phyloP scores from a whole-genome alignment of 1,140 invertebrate genomes.

The Caenorhabditis brenneri region DNA sequence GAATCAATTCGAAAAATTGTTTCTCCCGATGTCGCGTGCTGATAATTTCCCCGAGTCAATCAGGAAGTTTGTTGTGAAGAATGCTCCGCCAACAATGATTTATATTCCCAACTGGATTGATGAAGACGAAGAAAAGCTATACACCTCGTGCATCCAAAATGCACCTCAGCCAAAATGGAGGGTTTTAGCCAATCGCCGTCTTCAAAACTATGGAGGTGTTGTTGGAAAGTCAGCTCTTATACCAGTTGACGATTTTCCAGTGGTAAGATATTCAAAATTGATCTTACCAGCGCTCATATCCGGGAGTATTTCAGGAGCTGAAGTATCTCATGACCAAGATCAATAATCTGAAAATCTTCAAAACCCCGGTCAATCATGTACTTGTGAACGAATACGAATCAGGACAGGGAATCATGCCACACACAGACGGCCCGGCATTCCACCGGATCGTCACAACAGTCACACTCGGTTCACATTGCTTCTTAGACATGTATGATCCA shows the following conservation, averaged over 20 bases:
- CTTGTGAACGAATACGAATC: constrained; percentile 84
- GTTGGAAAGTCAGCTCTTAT: constrained; percentile 62
- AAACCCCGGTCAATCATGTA: constrained; percentile 85
- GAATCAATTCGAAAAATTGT: background rate
- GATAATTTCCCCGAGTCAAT: background rate
- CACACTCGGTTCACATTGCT: constrained; percentile 84
- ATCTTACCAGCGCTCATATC: background rate
- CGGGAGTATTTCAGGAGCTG: constrained; percentile 79
- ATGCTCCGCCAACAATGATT: constrained; percentile 80
- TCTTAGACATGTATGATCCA: constrained; percentile 83
- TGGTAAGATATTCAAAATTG: constrained; percentile 53
- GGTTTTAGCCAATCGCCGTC: constrained; percentile 80
- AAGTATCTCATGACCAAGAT: constrained; percentile 80
- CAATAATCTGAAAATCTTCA: constrained; percentile 77
- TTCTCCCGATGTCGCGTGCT: background rate
- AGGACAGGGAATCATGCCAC: constrained; percentile 75
- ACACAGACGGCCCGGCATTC: constrained; percentile 91
- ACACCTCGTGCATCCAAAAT: constrained; percentile 78
- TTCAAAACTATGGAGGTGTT: constrained; percentile 88
- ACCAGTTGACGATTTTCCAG: constrained; percentile 59
- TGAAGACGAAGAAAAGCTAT: constrained; percentile 79
- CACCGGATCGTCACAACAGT: constrained; percentile 90
- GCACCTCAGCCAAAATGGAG: constrained; percentile 93
- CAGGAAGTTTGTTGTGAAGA: constrained; percentile 3
- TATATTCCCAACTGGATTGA: constrained; percentile 92